These are phyloP conservation scores for Schizothorax lantsangensis DNA, from an alignment of 2,797 vertebrate genomes.

Conservation along the genomic window DNA sequence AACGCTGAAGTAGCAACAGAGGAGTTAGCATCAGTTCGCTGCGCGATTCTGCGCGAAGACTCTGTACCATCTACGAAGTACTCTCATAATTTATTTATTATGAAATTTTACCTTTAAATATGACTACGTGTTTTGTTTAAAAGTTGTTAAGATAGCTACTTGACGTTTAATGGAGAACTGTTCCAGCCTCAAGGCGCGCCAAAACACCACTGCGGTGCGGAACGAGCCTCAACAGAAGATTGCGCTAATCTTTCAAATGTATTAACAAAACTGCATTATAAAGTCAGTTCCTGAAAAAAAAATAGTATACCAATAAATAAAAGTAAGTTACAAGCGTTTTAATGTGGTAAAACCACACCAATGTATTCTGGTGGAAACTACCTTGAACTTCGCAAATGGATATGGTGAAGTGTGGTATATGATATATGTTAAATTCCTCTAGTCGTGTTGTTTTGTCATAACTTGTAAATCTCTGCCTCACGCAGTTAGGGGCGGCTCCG, in stretches of 20 bases:
- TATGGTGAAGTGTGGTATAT: background rate
- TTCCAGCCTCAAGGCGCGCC: background rate
- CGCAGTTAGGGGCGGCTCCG: conserved; percentile 9
- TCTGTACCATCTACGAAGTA: background rate
- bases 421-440: background rate
- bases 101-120: background rate
- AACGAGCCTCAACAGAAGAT: background rate
- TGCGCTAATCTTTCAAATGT: background rate
- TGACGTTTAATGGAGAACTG: background rate
- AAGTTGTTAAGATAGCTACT: background rate
- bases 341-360: background rate
- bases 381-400: background rate
- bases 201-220: background rate
- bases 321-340: conserved; percentile 2
- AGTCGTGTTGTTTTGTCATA: conserved; percentile 6
- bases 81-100: background rate
- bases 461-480: conserved; percentile 9
- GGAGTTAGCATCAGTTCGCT: background rate
- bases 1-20: background rate
- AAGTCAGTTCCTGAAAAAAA: background rate
- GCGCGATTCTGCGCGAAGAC: background rate
- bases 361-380: background rate
- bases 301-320: background rate
- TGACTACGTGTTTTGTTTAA: background rate
- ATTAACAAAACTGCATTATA: background rate